Conservation (phyloP, 2,888 invertebrate species). For the Furcula furcula region DNA sequence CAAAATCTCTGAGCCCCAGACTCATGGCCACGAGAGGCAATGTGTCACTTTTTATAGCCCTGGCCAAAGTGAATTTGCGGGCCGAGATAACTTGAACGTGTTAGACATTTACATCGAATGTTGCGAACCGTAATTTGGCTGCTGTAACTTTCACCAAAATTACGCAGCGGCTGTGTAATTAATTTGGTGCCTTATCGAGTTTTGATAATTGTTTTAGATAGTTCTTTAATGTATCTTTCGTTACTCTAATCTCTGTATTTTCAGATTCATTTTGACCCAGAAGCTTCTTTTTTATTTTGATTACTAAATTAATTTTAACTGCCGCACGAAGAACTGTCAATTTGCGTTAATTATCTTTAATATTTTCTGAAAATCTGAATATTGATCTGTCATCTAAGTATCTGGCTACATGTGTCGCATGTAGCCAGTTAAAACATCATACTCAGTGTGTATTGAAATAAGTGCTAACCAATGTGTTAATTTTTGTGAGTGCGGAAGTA, state of each 20-base stretch:
- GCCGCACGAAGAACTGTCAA: too few species aligned
- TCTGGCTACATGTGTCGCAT: too few species aligned
- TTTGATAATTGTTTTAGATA: constrained; percentile 33
- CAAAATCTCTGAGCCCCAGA: constrained; percentile 56
- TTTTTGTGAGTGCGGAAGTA: too few species aligned
- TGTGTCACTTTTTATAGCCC: constrained; percentile 76
- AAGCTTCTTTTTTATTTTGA: too few species aligned
- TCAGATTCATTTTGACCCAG: too few species aligned
- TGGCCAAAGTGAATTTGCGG: constrained; percentile 75
- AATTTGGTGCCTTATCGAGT: constrained; percentile 29
- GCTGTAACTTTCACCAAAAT: constrained; percentile 26
- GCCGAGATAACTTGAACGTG: constrained; percentile 70
- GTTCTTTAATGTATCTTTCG: constrained; percentile 19
- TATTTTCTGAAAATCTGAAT: too few species aligned
- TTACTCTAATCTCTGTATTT: constrained; percentile 3
- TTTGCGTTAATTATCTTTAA: too few species aligned
- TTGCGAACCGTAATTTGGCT: constrained; percentile 31
- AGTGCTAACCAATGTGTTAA: too few species aligned
- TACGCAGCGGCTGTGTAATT: constrained; percentile 20
- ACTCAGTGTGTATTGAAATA: too few species aligned
- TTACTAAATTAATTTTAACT: too few species aligned
- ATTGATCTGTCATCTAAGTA: too few species aligned
- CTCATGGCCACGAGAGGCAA: constrained; percentile 57
- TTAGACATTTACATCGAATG: constrained; percentile 66
- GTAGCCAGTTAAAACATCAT: too few species aligned